Evolutionary conservation across 2,113 vertebrate species (phyloP), one percentile per base, ranked within the genome.

Genomic region (Tamias sibiricus): DNA sequence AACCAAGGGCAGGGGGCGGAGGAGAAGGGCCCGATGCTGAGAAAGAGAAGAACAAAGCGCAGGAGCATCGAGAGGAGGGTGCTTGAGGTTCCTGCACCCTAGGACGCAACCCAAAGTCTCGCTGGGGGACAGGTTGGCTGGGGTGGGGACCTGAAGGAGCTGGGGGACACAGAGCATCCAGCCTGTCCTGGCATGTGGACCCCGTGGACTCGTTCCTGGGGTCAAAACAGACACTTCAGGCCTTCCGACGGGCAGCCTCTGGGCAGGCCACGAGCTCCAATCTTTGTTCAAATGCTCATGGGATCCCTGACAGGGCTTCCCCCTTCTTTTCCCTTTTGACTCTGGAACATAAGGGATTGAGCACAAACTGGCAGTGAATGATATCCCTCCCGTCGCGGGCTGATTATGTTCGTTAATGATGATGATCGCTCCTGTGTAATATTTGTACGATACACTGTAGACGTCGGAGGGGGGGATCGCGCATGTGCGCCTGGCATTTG

Each of bases 361-460:
- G 32, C 68, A 35, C 79, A 93, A 95, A 94, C 95, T 90, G 93
- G 93, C 97, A 95, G 54, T 96, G 97, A 98, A 26, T 16, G 87
- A 94, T 92, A 72, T 42, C 84, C 87, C 87, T 85, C 80, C 93
- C 37, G 1, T 96, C 94, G 94, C 32, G 1, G 81, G 96, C 87
- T 95, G 96, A 97, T 97, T 95, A 93, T 94, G 85, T 90, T 89
- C 42, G 42, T 84, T 52, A 40, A 82, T 95, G 89, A 91, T 93
- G 96, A 90, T 89, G 95, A 79, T 82, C n/a, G 1, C 42, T 84
- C 1, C 3, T 47, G 66, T 57, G 95, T 80, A 82, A 85, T 92
- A 74, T 97, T 97, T 92, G 92, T 47, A 97, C 95, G 66, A 95
- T 96, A 96, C 97, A 96, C 80, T 89, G 20, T 42, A 96, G 97